These are phyloP conservation scores for Sprattus sprattus DNA, from an alignment of 2,113 vertebrate species.

Conservation along the genomic window DNA sequence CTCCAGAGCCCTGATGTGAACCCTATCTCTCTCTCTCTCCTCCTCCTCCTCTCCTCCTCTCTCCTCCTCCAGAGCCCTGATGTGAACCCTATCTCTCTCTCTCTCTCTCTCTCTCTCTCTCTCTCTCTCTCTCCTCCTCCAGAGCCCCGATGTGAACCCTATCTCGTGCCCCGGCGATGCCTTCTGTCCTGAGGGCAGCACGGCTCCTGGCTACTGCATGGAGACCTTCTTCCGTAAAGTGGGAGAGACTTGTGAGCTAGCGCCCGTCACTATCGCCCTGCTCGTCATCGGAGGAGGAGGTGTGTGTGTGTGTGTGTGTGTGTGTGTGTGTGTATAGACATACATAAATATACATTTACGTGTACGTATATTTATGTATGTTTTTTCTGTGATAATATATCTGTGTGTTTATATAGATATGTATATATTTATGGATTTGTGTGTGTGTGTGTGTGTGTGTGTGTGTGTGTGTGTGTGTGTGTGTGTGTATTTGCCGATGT, in stretches of 20 bases:
- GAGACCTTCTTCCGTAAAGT: constrained; percentile 77
- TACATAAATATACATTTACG: neutral
- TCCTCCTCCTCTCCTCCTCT: neutral
- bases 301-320: constrained; percentile 51
- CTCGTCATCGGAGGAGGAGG: constrained; percentile 75
- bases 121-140: constrained; percentile 4
- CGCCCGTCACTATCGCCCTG: constrained; percentile 76
- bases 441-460: constrained; percentile 58
- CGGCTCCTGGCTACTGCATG: constrained; percentile 48
- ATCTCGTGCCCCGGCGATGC: constrained; percentile 79
- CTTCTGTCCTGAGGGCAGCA: constrained; percentile 81
- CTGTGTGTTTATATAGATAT: neutral
- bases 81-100: constrained; percentile 70
- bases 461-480: constrained; percentile 68
- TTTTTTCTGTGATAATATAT: constrained; percentile 48
- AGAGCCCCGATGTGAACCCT: constrained; percentile 84
- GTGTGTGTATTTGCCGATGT: neutral
- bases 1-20: too few relatives aligned
- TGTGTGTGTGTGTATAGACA: neutral
- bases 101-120: neutral
- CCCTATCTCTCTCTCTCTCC: neutral
- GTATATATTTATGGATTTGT: constrained; percentile 55
- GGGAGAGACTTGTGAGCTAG: constrained; percentile 78
- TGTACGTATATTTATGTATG: constrained; percentile 58
- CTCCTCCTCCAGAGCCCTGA: constrained; percentile 75